Base-by-base conservation (phyloP, 2,797 vertebrate genomes). In the Myotis findleyi region DNA sequence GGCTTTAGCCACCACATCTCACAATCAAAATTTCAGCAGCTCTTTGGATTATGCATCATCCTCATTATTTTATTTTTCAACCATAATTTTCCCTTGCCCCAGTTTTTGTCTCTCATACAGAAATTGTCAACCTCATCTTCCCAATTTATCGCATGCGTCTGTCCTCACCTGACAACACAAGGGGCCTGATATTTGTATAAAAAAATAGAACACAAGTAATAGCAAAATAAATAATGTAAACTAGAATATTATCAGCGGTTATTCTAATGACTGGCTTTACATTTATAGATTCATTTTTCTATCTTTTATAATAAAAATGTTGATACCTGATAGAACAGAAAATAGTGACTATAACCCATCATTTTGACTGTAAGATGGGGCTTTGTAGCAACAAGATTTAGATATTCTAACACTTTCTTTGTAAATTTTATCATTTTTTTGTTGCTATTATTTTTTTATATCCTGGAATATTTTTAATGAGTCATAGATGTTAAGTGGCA, bases 281-380 rank as follows among this genome's bases (percentile, higher is more conserved):
- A 88, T 20, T 79, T 91, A 64, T 41, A 71, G 80, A n/a, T 83
- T 87, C 4, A 17, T 66, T 80, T 83, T 76, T 87, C n/a, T 59
- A 6, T 14, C 10, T 55, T 47, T 95, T 57, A n/a, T 25, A 72
- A 82, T 87, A 44, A 95, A 92, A 95, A 44, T 59, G 69, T 64
- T 20, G 16, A n/a, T 25, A 53, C 38, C 13, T 66, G 27, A 49
- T 33, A 53, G 18, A 77, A 59, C 47, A 76, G 44, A 47, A 73
- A 84, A 36, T 59, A 6, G 41, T 62, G 36, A 76, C 62, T n/a
- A 6, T 44, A 90, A 30, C 47, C 30, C 10, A n/a, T 75, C 16
- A 64, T 49, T 82, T 90, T 92, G 27, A 62, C 20, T 41, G 4
- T 92, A 53, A 47, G 41, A 2, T 8, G 8, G 25, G 30, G 18